These are phyloP conservation scores for Coleophora deauratella DNA, from an alignment of 2,888 invertebrate species.

Conservation along the genomic window DNA sequence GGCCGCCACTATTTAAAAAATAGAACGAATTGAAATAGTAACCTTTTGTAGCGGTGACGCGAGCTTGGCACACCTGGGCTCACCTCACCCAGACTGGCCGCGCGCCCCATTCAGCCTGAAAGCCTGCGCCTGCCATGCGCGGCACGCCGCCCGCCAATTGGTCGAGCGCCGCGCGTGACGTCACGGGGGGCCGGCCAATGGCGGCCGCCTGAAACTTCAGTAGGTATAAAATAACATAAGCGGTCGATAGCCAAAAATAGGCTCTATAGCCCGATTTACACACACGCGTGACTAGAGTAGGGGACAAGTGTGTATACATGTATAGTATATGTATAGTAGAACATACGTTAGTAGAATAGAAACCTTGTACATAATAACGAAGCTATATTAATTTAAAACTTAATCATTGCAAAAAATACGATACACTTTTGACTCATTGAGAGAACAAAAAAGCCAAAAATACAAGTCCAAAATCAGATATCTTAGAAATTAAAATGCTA, in stretches of 20 bases:
- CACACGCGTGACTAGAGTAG: no score
- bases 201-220: conserved; percentile 43
- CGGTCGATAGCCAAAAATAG: conserved; percentile 68
- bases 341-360: no score
- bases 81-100: conserved; percentile 63
- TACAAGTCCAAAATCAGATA: no score
- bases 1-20: conserved; percentile 23
- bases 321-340: no score
- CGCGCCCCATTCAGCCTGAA: conserved; percentile 35
- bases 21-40: conserved; percentile 31
- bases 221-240: conserved; percentile 48
- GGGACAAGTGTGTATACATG: no score
- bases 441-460: no score
- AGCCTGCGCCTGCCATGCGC: conserved; percentile 56
- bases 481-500: no score
- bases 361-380: no score
- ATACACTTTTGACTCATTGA: no score
- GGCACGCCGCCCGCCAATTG: conserved; percentile 40
- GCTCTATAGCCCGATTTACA: conserved; percentile 23
- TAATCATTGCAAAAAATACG: no score
- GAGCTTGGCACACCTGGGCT: conserved; percentile 66
- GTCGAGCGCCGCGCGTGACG: conserved; percentile 46
- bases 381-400: no score
- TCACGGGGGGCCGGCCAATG: conserved; percentile 51
- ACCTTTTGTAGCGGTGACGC: conserved; percentile 51